phyloP scores from a whole-genome alignment of 2,113 vertebrate species.

The Alces alces region DNA sequence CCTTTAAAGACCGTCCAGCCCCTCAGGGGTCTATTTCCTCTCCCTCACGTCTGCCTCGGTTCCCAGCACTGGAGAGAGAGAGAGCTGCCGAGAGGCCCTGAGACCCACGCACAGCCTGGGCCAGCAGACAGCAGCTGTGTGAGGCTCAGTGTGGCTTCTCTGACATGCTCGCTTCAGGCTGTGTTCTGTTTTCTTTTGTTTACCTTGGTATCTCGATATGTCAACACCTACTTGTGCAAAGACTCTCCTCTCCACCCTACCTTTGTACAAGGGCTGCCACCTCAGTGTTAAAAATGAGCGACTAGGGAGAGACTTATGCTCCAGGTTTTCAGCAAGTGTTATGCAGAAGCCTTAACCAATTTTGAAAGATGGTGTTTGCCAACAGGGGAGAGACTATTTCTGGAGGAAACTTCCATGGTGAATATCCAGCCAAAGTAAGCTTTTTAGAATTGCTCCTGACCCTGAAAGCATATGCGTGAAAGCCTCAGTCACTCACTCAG shows the following conservation, averaged over 20 bases:
- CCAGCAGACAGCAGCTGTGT: background rate
- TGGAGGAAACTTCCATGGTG: constrained; percentile 98
- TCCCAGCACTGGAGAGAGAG: background rate
- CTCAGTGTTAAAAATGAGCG: background rate
- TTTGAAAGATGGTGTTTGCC: constrained; percentile 95
- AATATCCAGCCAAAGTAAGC: constrained; percentile 92
- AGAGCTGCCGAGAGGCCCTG: no score
- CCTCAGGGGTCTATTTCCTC: background rate
- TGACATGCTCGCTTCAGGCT: background rate
- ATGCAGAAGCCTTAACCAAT: constrained; percentile 73
- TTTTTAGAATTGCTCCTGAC: background rate
- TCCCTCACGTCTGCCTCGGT: background rate
- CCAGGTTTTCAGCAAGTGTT: background rate
- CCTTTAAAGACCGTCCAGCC: background rate
- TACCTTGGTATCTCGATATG: background rate
- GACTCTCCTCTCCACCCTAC: background rate
- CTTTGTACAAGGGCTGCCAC: background rate
- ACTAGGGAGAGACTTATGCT: background rate
- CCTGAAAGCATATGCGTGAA: background rate
- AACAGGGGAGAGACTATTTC: constrained; percentile 97
- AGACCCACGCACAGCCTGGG: background rate
- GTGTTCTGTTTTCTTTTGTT: background rate
- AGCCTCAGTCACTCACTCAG: background rate
- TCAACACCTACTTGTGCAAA: background rate
- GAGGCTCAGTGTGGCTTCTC: background rate